phyloP scores from a whole-genome alignment of 2,113 vertebrate genomes.

The Apodemus sylvaticus region DNA sequence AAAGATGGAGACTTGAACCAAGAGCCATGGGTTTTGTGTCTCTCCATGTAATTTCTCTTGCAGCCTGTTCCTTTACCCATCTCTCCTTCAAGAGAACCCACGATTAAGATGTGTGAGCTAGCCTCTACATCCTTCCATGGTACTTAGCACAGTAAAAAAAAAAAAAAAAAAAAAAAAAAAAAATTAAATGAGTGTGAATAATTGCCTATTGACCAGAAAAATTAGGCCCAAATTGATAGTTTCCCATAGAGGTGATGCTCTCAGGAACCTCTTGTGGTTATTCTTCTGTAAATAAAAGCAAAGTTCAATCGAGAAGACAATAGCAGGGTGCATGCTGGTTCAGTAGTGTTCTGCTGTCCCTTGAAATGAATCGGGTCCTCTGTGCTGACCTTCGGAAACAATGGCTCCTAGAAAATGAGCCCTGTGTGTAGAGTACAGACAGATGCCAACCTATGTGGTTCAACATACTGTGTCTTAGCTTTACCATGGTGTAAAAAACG shows the following conservation, averaged over 20 bases:
- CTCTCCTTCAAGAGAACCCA: too few relatives aligned
- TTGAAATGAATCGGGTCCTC: neutral
- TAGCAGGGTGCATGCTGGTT: neutral
- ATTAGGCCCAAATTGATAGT: neutral
- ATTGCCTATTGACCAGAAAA: neutral
- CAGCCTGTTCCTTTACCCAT: too few relatives aligned
- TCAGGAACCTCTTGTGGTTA: neutral
- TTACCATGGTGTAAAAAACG: neutral
- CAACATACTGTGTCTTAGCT: neutral
- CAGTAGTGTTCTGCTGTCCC: neutral
- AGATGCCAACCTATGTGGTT: neutral
- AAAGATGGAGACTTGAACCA: too few relatives aligned
- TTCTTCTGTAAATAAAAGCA: slow-evolving; percentile 11
- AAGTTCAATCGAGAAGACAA: neutral
- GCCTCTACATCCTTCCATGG: too few relatives aligned
- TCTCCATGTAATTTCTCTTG: too few relatives aligned
- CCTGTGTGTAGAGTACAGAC: neutral
- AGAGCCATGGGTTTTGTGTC: too few relatives aligned
- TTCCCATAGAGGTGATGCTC: neutral
- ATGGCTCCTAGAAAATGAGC: neutral
- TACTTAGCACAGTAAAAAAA: neutral
- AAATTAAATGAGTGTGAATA: neutral
- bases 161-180: neutral
- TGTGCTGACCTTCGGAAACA: neutral
- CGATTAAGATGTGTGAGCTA: too few relatives aligned